Conservation (phyloP, 2,113 vertebrate genomes). For the Dendropsophus ebraccatus region DNA sequence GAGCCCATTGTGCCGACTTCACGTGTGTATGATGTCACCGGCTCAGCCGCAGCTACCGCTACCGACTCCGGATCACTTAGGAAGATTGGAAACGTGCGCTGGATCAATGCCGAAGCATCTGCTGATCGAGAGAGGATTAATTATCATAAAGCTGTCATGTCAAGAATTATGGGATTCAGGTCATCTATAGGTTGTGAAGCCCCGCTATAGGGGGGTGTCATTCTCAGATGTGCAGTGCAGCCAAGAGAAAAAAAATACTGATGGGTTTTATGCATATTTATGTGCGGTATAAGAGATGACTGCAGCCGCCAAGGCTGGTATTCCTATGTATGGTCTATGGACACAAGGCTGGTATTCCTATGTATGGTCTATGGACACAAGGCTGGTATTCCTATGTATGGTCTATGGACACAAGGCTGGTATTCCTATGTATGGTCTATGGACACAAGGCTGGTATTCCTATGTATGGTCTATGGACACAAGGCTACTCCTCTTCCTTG, state of each 20-base stretch:
- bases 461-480: background rate
- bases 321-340: background rate
- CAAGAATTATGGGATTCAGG: background rate
- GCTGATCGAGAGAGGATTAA: background rate
- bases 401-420: background rate
- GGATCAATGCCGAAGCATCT: background rate
- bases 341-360: background rate
- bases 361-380: background rate
- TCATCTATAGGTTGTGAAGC: background rate
- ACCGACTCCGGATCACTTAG: background rate
- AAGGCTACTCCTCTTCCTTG: too few relatives aligned
- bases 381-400: background rate
- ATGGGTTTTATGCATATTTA: too few relatives aligned
- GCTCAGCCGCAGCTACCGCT: background rate
- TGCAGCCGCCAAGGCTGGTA: too few relatives aligned
- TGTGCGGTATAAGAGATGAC: too few relatives aligned
- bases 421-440: background rate
- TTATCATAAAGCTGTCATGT: background rate
- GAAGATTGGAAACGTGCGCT: background rate
- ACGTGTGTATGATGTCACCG: slow-evolving; percentile 22
- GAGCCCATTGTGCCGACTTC: slow-evolving; percentile 27
- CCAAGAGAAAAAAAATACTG: background rate
- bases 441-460: background rate
- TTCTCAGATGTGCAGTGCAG: background rate
- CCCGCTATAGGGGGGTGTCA: background rate